These are phyloP conservation scores for Hypsopygia costalis DNA, from an alignment of 2,888 invertebrate genomes.

Conservation along the genomic window DNA sequence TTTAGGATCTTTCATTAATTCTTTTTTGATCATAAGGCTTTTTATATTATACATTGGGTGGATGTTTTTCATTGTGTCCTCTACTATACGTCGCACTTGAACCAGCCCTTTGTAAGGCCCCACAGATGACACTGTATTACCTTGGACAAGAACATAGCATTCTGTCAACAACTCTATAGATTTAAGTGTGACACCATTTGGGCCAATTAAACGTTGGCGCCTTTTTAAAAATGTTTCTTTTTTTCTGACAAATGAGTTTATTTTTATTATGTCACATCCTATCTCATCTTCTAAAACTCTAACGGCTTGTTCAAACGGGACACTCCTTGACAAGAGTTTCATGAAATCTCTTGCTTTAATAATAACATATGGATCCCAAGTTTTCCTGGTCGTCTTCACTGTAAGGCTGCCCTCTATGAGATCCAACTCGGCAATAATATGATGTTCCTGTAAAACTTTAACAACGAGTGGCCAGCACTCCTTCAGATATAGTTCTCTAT, in stretches of 20 bases:
- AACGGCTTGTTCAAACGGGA: constrained; percentile 97
- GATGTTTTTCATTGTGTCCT: constrained; percentile 99
- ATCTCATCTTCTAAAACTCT: constrained; percentile 93
- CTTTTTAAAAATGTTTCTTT: constrained; percentile 97
- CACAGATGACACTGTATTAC: constrained; percentile 97
- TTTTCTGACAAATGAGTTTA: constrained; percentile 93
- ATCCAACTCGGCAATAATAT: constrained; percentile 93
- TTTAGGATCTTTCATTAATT: constrained; percentile 95
- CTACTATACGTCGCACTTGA: constrained; percentile 93
- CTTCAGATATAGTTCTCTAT: constrained; percentile 96
- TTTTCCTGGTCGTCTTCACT: constrained; percentile 96
- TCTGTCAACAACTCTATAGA: constrained; percentile 97
- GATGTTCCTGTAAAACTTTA: constrained; percentile 89
- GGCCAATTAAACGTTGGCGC: constrained; percentile 96
- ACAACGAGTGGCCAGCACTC: constrained; percentile 98
- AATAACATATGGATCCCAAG: constrained; percentile 99
- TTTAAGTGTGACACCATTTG: constrained; percentile 98
- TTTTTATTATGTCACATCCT: constrained; percentile 97
- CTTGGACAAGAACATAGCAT: constrained; percentile 98
- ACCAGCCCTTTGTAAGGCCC: constrained; percentile 96
- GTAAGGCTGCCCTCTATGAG: constrained; percentile 96
- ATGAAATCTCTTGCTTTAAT: constrained; percentile 98
- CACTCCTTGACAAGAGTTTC: constrained; percentile 95
- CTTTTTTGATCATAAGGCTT: constrained; percentile 97
- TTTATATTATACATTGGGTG: constrained; percentile 99